phyloP scores from a whole-genome alignment of 2,888 invertebrate species.

The Phoenoteleia sp. region DNA sequence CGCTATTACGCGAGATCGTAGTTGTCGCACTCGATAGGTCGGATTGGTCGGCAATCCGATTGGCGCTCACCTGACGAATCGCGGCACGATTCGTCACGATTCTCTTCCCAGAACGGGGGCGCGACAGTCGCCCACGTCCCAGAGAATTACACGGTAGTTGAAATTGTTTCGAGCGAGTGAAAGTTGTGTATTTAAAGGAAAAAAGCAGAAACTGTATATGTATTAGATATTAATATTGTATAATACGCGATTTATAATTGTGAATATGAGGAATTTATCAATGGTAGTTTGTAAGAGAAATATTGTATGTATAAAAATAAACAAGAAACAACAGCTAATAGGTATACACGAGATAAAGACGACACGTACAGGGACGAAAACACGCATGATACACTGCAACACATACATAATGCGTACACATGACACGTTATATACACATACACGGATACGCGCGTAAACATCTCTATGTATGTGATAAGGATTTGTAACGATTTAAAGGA shows the following conservation, averaged over 20 bases:
- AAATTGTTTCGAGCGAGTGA: conserved; percentile 47
- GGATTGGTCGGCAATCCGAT: neutral
- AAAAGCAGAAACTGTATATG: conserved; percentile 61
- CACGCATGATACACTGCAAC: conserved; percentile 52
- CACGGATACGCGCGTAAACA: conserved; percentile 54
- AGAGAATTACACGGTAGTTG: conserved; percentile 27
- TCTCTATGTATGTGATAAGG: conserved; percentile 83
- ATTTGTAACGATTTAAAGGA: conserved; percentile 83
- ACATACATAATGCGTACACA: conserved; percentile 29
- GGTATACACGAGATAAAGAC: conserved; percentile 58
- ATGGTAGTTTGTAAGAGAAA: conserved; percentile 81
- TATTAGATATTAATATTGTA: conserved; percentile 83
- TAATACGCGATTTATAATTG: conserved; percentile 84
- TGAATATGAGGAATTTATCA: conserved; percentile 82
- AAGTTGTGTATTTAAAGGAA: conserved; percentile 71
- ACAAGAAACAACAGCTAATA: conserved; percentile 45
- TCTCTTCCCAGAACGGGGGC: conserved; percentile 32
- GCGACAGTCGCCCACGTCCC: conserved; percentile 14
- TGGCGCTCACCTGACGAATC: conserved; percentile 28
- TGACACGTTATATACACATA: conserved; percentile 42
- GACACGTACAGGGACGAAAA: conserved; percentile 3
- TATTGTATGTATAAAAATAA: conserved; percentile 80
- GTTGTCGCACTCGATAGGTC: neutral
- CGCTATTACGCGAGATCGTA: neutral
- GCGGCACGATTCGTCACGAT: conserved; percentile 20